These are phyloP conservation scores for Chrysogorgia sp. DNA, from an alignment of 92 coral and sea anemone genomes.

Conservation along the genomic window DNA sequence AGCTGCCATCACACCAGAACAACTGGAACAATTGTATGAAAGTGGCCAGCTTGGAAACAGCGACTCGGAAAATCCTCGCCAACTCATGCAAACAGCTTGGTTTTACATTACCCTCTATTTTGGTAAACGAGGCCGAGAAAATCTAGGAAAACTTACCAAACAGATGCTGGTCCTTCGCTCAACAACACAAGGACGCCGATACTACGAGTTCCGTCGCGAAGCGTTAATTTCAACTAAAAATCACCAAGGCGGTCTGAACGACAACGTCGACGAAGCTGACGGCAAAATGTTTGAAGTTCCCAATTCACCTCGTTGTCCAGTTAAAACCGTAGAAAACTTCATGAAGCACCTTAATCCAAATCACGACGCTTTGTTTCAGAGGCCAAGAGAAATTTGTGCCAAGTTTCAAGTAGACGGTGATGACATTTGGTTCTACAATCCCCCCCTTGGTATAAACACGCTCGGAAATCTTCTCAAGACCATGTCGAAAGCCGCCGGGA, in stretches of 20 bases:
- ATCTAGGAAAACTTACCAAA: conserved; percentile 60
- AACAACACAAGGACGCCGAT: conserved; percentile 65
- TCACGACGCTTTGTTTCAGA: conserved; percentile 36
- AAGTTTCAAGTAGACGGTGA: conserved; percentile 55
- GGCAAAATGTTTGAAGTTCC: conserved; percentile 57
- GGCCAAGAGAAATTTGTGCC: conserved; percentile 33
- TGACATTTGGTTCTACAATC: no score
- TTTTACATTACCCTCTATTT: conserved; percentile 65
- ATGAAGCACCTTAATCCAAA: conserved; percentile 47
- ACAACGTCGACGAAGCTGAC: conserved; percentile 40
- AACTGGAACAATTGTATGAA: no score
- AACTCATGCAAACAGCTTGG: conserved; percentile 57
- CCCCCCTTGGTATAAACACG: conserved; percentile 42
- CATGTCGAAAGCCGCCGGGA: no score
- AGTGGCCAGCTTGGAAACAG: no score
- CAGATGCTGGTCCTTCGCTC: conserved; percentile 55
- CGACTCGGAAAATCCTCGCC: conserved; percentile 10
- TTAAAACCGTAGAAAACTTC: no score
- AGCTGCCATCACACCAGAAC: no score
- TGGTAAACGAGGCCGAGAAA: conserved; percentile 63
- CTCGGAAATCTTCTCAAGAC: no score
- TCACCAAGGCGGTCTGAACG: no score
- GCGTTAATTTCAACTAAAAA: conserved; percentile 40
- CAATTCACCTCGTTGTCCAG: conserved; percentile 54
- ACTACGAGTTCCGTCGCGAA: conserved; percentile 3